phyloP scores from a whole-genome alignment of 2,888 invertebrate genomes.

The Achlya flavicornis region DNA sequence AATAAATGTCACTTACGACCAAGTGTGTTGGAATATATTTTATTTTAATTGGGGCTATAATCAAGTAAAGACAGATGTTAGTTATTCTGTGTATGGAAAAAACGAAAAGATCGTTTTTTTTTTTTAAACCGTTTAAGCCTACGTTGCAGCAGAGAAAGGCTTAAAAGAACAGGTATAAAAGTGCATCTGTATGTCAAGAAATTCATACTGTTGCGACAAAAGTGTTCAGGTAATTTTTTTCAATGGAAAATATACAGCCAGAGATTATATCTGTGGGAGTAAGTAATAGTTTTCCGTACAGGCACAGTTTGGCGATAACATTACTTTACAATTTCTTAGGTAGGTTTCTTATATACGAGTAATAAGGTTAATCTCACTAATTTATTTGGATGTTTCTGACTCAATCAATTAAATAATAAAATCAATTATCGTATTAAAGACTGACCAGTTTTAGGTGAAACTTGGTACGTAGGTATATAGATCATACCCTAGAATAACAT shows the following conservation, averaged over 20 bases:
- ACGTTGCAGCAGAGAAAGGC: constrained; percentile 3
- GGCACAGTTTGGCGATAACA: not conserved
- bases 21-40: no score
- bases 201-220: not conserved
- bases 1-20: no score
- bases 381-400: no score
- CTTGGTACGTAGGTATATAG: no score
- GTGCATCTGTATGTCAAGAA: not conserved
- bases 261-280: not conserved
- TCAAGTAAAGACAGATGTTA: no score
- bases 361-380: no score
- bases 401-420: no score
- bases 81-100: no score
- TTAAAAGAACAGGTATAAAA: not conserved
- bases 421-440: no score
- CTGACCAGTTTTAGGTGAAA: no score
- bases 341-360: not conserved
- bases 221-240: not conserved
- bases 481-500: no score
- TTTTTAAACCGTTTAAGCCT: not conserved
- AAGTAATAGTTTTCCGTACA: not conserved
- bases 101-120: not conserved
- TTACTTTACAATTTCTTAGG: not conserved
- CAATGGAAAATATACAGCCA: constrained; percentile 4
- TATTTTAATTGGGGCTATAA: no score